phyloP scores from a whole-genome alignment of 1,140 invertebrate species.

The Asobara japonica region DNA sequence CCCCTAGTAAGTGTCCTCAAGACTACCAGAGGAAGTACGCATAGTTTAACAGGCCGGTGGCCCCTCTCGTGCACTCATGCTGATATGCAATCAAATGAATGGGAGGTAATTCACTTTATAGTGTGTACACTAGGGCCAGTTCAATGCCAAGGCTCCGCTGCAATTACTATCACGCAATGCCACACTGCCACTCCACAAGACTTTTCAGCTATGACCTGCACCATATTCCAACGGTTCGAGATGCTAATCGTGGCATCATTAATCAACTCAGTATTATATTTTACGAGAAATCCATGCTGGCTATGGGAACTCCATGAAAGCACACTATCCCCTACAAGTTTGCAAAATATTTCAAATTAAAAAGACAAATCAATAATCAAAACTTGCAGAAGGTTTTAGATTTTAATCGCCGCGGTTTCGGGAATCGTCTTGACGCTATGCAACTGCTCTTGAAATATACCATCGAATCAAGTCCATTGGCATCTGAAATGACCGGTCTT shows the following conservation, averaged over 20 bases:
- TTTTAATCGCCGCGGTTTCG: no score
- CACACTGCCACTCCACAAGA: background rate
- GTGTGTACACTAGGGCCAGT: slow-evolving; percentile 10
- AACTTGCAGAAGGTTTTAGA: no score
- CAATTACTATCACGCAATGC: slow-evolving; percentile 49
- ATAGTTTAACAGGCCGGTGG: slow-evolving; percentile 45
- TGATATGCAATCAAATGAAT: slow-evolving; percentile 22
- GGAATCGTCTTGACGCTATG: no score
- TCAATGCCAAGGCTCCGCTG: slow-evolving; percentile 50
- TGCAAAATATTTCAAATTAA: no score
- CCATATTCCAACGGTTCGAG: slow-evolving; percentile 23
- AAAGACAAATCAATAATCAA: no score
- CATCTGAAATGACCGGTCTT: no score
- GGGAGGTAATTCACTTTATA: slow-evolving; percentile 19
- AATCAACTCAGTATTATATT: slow-evolving; percentile 6
- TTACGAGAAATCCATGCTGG: no score
- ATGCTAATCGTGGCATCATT: background rate
- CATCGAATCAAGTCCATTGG: no score
- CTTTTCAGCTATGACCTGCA: background rate
- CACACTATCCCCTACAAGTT: no score
- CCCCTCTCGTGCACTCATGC: background rate
- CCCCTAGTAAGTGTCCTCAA: background rate
- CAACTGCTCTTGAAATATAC: no score
- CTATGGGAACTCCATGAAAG: no score
- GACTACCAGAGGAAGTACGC: slow-evolving; percentile 43